Conservation (phyloP, 2,797 vertebrate genomes). For the Thaleichthys pacificus region DNA sequence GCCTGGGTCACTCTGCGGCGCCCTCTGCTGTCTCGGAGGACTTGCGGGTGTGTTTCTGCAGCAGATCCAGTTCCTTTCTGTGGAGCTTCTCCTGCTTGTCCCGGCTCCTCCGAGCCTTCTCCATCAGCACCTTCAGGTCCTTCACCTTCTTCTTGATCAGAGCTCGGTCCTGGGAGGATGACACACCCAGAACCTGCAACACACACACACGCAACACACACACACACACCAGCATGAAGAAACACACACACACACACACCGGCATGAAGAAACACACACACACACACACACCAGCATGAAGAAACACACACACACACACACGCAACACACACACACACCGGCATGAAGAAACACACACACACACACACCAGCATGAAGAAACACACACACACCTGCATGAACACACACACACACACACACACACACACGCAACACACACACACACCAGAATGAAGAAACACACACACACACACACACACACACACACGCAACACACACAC, state of each 20-base stretch:
- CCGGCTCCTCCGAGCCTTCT: constrained; percentile 85
- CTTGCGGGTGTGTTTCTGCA: constrained; percentile 75
- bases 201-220: constrained; percentile 9
- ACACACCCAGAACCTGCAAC: constrained; percentile 83
- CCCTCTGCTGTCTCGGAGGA: constrained; percentile 64
- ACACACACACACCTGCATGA: neutral
- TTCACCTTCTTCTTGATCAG: constrained; percentile 94
- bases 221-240: constrained; percentile 2
- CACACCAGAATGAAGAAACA: neutral
- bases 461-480: neutral
- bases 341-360: constrained; percentile 4
- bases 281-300: neutral
- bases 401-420: constrained; percentile 3
- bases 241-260: neutral
- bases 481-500: neutral
- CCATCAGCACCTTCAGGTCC: constrained; percentile 89
- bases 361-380: neutral
- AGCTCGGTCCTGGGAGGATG: constrained; percentile 86
- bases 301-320: neutral
- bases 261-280: neutral
- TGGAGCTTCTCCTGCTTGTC: constrained; percentile 89
- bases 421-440: constrained; percentile 2
- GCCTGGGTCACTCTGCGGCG: constrained; percentile 67
- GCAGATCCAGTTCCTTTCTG: constrained; percentile 82
- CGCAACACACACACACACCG: neutral